phyloP scores from a whole-genome alignment of 2,797 vertebrate genomes.

The Streptopelia turtur region DNA sequence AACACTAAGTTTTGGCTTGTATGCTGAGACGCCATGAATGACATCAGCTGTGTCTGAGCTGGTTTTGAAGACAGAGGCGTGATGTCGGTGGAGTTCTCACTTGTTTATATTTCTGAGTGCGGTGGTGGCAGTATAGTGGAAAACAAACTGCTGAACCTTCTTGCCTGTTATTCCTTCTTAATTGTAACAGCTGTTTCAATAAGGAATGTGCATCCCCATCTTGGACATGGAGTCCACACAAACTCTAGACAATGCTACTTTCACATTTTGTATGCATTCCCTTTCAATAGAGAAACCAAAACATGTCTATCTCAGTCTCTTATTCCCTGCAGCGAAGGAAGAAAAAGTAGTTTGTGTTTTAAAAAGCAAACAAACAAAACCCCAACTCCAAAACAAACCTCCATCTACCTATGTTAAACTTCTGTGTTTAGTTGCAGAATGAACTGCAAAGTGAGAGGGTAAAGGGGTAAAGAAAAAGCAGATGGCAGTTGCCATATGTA shows the following conservation, averaged over 20 bases:
- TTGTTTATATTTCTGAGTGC: neutral
- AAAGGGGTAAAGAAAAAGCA: neutral
- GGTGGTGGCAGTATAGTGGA: neutral
- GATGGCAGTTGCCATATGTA: neutral
- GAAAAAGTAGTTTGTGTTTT: neutral
- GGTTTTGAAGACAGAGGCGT: neutral
- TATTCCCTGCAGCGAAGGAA: neutral
- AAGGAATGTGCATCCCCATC: neutral
- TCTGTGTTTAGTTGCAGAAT: neutral
- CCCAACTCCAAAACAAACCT: neutral
- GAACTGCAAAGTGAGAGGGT: neutral
- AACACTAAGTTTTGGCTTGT: neutral
- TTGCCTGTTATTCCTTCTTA: neutral
- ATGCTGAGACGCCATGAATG: neutral
- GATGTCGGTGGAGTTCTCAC: neutral
- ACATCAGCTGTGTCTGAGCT: neutral
- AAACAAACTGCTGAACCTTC: neutral
- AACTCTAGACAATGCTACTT: neutral
- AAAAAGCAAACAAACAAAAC: neutral
- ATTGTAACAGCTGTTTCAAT: neutral
- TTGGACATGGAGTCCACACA: neutral
- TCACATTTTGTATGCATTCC: neutral
- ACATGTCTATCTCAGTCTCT: neutral
- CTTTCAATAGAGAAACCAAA: neutral
- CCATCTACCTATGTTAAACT: neutral